Base-by-base conservation (phyloP, 2,113 vertebrate species). In the Erythrolamprus reginae region DNA sequence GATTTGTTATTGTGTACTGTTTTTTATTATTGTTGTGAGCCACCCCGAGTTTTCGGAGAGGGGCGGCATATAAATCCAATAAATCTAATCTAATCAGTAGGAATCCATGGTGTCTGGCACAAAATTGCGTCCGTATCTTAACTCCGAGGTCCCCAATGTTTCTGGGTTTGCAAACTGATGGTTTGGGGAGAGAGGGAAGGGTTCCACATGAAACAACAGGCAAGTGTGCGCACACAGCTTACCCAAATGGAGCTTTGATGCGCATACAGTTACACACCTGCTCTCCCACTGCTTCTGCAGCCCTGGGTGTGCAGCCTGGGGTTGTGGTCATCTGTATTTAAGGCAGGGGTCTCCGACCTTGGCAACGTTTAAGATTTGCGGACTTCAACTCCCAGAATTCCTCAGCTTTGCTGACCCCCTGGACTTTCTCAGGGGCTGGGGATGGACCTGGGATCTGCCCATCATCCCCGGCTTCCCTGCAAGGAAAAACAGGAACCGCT, bases 401-500 rank as follows among this genome's bases (percentile, higher is more conserved):
- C 45, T 45, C 45, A 45, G 45, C 45, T 70, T 84, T 7, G 19
- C 55, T 48, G 15, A 9, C 19, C 28, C 17, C 3, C 47, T 3
- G 47, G 23, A 84, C 47, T 10, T 24, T n/a, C 56, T 28, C 10
- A 0, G 47, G 47, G 55, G 3, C 38, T 90, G 85, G 24, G 3
- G 61, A 55, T 10, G 0, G 42, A 56, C 52, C 70, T 1, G 70
- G 42, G 24, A 24, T 2, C 26, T 0, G 0, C 19, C 10, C 0
- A 7, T 26, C 33, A 21, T 3, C 50, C 42, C 21, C 19, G 6
- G 12, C 17, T 52, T 52, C 53, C 48, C 56, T 65, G 33, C n/a
- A 9, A 5, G 7, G 58, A 15, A 47, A 89, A 91, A 91, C 87
- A 91, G 87, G 87, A 85, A 91, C 47, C 26, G 53, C 48, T 91